Percentiles rank a stretch among this genome's conserved stretches.
Evolutionary conservation across 2,797 vertebrate species (phyloP).

Genomic region (Rallus crepitans): DNA sequence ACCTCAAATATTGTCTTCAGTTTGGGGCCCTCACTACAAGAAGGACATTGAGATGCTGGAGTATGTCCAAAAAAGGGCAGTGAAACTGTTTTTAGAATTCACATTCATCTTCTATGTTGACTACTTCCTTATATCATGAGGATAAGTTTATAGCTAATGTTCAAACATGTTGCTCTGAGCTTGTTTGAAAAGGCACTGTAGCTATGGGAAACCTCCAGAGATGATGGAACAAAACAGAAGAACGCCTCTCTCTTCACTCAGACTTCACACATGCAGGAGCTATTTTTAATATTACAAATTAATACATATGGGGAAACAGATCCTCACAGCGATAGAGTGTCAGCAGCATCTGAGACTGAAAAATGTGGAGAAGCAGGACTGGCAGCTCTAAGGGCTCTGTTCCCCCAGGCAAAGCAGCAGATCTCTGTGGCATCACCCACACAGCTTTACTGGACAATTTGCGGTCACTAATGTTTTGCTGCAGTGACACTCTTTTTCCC

Average conservation of each 20-base stretch:
- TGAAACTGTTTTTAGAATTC: background rate
- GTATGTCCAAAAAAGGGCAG: no score
- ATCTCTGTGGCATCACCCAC: background rate
- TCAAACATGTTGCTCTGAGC: background rate
- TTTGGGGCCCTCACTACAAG: no score
- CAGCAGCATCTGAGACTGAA: background rate
- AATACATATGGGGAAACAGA: background rate
- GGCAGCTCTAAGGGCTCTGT: background rate
- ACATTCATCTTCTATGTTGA: background rate
- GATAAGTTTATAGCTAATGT: background rate
- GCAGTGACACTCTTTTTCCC: background rate
- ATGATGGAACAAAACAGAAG: background rate
- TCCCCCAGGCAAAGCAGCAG: background rate
- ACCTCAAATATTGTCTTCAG: no score
- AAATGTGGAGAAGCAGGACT: background rate
- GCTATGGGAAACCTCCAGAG: background rate
- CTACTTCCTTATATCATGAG: background rate
- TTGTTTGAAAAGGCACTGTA: background rate
- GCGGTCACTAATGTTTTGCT: background rate
- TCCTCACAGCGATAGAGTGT: background rate
- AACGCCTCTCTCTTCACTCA: background rate
- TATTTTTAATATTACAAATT: constrained; percentile 9
- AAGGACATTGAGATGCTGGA: no score
- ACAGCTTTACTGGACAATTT: background rate
- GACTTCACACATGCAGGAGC: background rate